Evolutionary conservation across 64 coral and sea anemone genomes (phyloP), one percentile per base, ranked within the genome.

Genomic region (Cladopsammia gracilis): DNA sequence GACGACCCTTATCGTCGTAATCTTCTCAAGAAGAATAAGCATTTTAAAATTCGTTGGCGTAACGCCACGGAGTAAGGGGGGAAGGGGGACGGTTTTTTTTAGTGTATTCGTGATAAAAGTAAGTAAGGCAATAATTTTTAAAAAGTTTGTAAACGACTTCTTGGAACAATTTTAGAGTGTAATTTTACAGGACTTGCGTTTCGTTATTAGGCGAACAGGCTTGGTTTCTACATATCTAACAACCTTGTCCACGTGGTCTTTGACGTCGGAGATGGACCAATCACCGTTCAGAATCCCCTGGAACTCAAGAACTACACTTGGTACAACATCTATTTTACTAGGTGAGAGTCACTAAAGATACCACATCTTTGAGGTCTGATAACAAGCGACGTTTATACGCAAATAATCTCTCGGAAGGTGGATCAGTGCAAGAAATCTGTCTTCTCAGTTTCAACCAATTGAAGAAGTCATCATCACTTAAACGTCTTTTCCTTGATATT

Each of bases 301-400:
- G 79, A 60, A 24, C 79, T 93, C 6, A 93, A 90, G 15, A 78
- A 89, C 14, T 76, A 83, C 23, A 58, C 88, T 9, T 96, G 95
- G 95, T 66, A 86, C 43, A 43, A 59, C 69, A 19, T 87, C n/a
- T 89, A 93, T 61, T 86, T 93, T 77, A 90, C 74, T 49, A 93
- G 95, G 95, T 96, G 67, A 75, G 65, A 70, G 54, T 60, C 65
- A 23, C 18, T 10, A 18, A 44, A 15, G 13, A 47, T 3, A 1
- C 34, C 20, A 0, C 48, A 6, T 45, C 5, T n/a, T 6, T 44
- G 4, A 75, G 6, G 6, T 0, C 22, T 88, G 25, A 70, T 56
- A 70, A 8, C 65, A 70, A 24, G n/a, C 34, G 65, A 3, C 10
- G 18, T 51, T 70, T 48, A 20, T 47, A 20, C 4, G 20, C 19